Base-by-base conservation (phyloP, 2,888 invertebrate species). In the Malthinus flaveolus region DNA sequence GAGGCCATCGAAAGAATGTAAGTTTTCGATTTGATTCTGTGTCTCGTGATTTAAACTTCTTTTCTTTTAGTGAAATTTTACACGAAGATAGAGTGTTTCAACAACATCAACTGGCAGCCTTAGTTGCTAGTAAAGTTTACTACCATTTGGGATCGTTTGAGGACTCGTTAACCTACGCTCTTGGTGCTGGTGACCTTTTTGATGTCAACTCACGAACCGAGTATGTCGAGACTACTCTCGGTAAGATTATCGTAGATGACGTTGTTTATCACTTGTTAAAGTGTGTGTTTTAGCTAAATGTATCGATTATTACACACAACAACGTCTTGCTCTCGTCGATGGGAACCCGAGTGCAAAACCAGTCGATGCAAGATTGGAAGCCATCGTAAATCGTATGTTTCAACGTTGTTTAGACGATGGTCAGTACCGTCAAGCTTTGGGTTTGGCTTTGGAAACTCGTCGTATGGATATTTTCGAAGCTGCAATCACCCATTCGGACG, bases 101-200 rank as follows among this genome's bases (percentile, higher is more conserved):
- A 34, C 92, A 97, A 74, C 91, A 94, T 72, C 90, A 96, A 73
- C 80, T 97, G 51, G 98, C 99, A 48, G 97, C 98, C 31, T 84
- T 99, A 68, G 95, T 99, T 4, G 97, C 97, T 5, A 98, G 97
- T 68, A 99, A 99, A 81, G 96, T 97, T 0, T 97, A 97, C 75
- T 98, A 97, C 78, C 97, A 99, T 79, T 83, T 99, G 65, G 97
- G 97, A 32, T 93, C 97, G 1, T 98, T 96, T 78, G 93, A 95
- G 76, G 97, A 97, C 78, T 97, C 98, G 0, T 80, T 99, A 64
- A 94, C 94, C n/a, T 97, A 95, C 79, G 99, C 99, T 15, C 82
- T 99, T 11, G 95, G 97, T 11, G 97, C 99, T 70, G 96, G 95
- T 11, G 89, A 93, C 69, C 82, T 97, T 12, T 98, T 99, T 78